Base-by-base conservation (phyloP, 2,113 vertebrate genomes). In the Typhlomys cinereus region DNA sequence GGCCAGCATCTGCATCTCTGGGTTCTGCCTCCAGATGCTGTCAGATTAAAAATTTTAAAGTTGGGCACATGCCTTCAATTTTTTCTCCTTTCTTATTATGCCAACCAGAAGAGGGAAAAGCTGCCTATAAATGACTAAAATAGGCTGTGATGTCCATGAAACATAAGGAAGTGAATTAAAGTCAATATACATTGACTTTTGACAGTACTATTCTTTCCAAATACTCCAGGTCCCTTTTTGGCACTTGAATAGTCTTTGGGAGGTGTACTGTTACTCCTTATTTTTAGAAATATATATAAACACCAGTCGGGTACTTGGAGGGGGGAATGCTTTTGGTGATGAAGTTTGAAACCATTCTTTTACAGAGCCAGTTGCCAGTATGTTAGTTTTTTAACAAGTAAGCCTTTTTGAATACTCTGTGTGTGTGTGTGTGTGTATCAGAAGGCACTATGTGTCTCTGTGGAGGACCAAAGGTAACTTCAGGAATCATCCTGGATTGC, bases 81-180 rank as follows among this genome's bases (percentile, higher is more conserved):
- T 64, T 64, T 13, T n/a, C 90, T 20, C 21, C 54, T 88, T 94
- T 61, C 69, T 44, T 85, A n/a, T n/a, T n/a, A 73, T 67, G 46
- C 44, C 44, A 89, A 93, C 13, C 27, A 67, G 41, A 88, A 89
- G 44, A 75, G 52, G 69, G 57, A 84, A 44, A 95, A 67, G 20
- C 44, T 85, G 14, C 61, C 59, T 84, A n/a, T 78, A 91, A 87
- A 94, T 85, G 44, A 29, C 36, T 74, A 0, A 46, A 15, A 76
- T 31, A 52, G 74, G 59, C 25, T 85, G 61, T 54, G 29, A 96
- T 69, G 4, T 54, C 39, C 62, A 78, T 36, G n/a, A 74, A 95
- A 54, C 85, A 94, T 59, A 39, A 89, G 61, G 93, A 95, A 94
- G 52, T 31, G 89, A 95, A 82, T 92, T 74, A 84, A 67, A 91